Evolutionary conservation across 1,140 invertebrate genomes (phyloP).

Genomic region (Diorhabda sublineata): DNA sequence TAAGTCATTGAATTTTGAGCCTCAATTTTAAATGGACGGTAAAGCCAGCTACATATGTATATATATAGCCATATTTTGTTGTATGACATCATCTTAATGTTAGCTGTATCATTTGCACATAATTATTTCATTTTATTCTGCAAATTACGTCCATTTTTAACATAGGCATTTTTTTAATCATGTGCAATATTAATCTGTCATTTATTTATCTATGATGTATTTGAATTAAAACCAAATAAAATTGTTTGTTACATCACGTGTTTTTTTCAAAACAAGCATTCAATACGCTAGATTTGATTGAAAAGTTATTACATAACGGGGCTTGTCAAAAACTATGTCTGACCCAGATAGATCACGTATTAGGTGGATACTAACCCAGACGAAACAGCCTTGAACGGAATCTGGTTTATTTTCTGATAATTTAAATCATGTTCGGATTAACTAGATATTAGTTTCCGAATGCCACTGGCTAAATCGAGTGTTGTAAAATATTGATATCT

Average conservation of each 20-base stretch:
- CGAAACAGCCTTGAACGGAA: no score
- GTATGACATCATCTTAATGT: slow-evolving; percentile 33
- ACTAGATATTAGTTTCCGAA: no score
- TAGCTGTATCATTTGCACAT: slow-evolving; percentile 32
- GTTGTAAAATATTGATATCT: no score
- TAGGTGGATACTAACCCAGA: no score
- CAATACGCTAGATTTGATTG: no score
- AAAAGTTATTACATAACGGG: no score
- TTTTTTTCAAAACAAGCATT: background rate
- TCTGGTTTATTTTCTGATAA: no score
- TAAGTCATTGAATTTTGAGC: slow-evolving; percentile 18
- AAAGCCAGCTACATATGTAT: slow-evolving; percentile 42
- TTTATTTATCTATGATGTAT: slow-evolving; percentile 48
- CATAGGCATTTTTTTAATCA: slow-evolving; percentile 45
- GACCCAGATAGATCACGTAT: no score
- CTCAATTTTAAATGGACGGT: slow-evolving; percentile 42
- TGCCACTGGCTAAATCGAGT: no score
- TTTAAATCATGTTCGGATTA: no score
- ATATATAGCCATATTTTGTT: slow-evolving; percentile 43
- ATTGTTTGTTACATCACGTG: slow-evolving; percentile 45
- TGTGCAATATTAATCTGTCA: slow-evolving; percentile 48
- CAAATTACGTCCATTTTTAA: slow-evolving; percentile 43
- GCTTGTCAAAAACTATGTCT: no score
- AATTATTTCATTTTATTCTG: slow-evolving; percentile 29
- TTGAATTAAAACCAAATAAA: slow-evolving; percentile 49